These are phyloP conservation scores for Ochotona curzoniae DNA, from an alignment of 2,113 vertebrate species.

Conservation along the genomic window DNA sequence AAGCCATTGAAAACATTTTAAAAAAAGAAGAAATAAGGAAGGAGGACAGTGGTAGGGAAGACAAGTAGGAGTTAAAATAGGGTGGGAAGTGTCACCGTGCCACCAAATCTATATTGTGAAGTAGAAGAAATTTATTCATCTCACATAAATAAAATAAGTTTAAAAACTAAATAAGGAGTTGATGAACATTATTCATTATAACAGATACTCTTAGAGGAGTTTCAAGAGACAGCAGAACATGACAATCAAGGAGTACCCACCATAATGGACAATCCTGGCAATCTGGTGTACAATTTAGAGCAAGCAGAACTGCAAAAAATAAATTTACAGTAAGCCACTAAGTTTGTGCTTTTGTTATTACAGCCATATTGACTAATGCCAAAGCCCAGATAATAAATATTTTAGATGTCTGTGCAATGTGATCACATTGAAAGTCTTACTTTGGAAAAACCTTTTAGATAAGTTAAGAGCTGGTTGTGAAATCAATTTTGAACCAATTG, in stretches of 20 bases:
- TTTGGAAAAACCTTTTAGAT: constrained; percentile 35
- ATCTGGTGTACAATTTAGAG: background rate
- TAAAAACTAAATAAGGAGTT: too few species aligned
- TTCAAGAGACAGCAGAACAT: background rate
- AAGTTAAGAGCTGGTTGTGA: constrained; percentile 15
- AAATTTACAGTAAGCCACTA: background rate
- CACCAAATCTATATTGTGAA: too few species aligned
- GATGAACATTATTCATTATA: background rate
- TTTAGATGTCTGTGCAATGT: background rate
- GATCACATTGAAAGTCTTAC: background rate
- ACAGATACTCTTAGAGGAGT: background rate
- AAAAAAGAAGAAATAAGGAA: too few species aligned
- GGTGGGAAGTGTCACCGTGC: too few species aligned
- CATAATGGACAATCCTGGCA: background rate
- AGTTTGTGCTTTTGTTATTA: background rate
- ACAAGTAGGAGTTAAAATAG: too few species aligned
- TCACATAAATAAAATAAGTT: too few species aligned
- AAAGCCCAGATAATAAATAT: background rate
- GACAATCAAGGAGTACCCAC: background rate
- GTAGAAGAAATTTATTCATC: too few species aligned
- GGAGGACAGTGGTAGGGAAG: too few species aligned
- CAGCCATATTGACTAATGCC: background rate
- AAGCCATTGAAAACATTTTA: too few species aligned
- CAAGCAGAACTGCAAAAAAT: background rate
- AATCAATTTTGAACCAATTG: background rate